Percentiles rank a stretch among this genome's conserved stretches.
phyloP scores from a whole-genome alignment of 2,888 invertebrate species.

The Cephalotes varians region DNA sequence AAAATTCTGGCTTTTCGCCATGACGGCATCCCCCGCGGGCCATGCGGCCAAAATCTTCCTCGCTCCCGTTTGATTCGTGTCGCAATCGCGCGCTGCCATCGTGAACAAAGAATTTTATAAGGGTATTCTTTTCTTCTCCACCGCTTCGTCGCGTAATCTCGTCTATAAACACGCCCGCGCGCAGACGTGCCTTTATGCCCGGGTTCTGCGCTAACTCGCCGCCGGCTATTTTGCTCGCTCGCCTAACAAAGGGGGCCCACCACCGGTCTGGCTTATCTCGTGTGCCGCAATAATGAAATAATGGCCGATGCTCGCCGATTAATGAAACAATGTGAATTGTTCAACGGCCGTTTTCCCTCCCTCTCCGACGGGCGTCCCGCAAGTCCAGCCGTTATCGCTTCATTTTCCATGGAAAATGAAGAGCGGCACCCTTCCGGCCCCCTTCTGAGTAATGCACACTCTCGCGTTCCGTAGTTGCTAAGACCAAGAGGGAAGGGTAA shows the following conservation, averaged over 20 bases:
- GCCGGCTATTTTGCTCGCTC: conserved; percentile 42
- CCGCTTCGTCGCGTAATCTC: conserved; percentile 52
- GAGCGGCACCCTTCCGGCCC: background rate
- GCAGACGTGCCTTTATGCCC: conserved; percentile 48
- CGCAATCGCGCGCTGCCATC: conserved; percentile 40
- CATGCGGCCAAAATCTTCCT: conserved; percentile 24
- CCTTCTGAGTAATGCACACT: background rate
- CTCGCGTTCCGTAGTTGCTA: background rate
- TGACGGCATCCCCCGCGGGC: background rate
- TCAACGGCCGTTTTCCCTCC: conserved; percentile 27
- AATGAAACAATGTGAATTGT: conserved; percentile 57
- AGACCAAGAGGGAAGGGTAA: conserved; percentile 27
- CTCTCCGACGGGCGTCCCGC: background rate
- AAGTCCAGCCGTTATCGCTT: conserved; percentile 40
- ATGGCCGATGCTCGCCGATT: conserved; percentile 55
- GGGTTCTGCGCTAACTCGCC: conserved; percentile 44
- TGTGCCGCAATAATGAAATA: conserved; percentile 57
- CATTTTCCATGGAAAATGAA: conserved; percentile 52
- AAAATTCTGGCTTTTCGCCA: conserved; percentile 48
- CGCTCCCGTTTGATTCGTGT: conserved; percentile 32
- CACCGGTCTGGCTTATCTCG: conserved; percentile 36
- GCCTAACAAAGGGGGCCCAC: conserved; percentile 45
- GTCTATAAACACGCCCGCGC: conserved; percentile 57
- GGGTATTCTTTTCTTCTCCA: background rate
- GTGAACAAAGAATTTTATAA: conserved; percentile 58